Conservation (phyloP, 2,888 invertebrate genomes). For the Ommatoiulus sabulosus region DNA sequence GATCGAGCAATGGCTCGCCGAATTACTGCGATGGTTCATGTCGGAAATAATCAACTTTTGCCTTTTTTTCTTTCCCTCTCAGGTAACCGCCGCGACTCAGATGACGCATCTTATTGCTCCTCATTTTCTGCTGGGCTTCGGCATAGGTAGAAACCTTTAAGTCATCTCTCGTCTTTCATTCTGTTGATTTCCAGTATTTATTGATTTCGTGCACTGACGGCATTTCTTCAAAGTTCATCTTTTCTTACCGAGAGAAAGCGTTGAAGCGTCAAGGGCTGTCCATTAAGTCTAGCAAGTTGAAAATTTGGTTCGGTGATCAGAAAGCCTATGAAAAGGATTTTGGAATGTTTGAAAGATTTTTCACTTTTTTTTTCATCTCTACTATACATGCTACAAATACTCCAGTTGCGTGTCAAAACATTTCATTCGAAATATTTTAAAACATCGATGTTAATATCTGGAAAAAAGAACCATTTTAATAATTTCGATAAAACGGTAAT, state of each 20-base stretch:
- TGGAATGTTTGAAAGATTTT: too few relatives aligned
- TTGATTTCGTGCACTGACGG: background rate
- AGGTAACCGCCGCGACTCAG: constrained; percentile 76
- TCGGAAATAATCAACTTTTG: background rate
- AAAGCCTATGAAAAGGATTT: too few relatives aligned
- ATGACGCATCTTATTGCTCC: constrained; percentile 78
- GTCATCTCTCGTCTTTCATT: background rate
- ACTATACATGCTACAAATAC: too few relatives aligned
- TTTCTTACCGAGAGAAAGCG: background rate
- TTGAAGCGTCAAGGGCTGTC: too few relatives aligned
- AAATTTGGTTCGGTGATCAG: too few relatives aligned
- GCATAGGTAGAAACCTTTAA: constrained; percentile 74
- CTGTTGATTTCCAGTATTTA: background rate
- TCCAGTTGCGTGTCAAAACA: too few relatives aligned
- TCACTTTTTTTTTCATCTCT: too few relatives aligned
- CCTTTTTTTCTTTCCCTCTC: background rate
- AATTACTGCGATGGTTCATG: background rate
- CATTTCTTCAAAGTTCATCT: constrained; percentile 13
- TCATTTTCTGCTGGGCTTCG: constrained; percentile 83
- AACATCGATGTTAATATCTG: too few relatives aligned
- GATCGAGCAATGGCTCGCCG: background rate
- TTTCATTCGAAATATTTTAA: too few relatives aligned
- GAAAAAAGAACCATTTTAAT: too few relatives aligned
- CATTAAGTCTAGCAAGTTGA: too few relatives aligned
- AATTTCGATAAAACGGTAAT: too few relatives aligned